Evolutionary conservation across 2,888 invertebrate genomes (phyloP), one percentile per base, ranked within the genome.

Genomic region (Orthosia gracilis): DNA sequence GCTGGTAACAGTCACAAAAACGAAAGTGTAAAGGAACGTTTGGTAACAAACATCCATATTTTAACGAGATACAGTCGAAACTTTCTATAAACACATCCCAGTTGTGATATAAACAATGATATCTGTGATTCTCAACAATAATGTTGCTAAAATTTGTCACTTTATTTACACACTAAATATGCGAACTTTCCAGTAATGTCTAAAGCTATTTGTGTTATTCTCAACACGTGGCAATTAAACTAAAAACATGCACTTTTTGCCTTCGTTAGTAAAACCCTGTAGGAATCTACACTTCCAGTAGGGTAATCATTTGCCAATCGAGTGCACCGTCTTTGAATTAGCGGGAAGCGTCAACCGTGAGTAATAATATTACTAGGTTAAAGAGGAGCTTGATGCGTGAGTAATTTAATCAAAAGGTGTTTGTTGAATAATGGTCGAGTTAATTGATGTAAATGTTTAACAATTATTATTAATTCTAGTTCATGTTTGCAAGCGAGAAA

Each of bases 361-460:
- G 31, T 52, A 73, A 54, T 47, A 3, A 4, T 15, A 72, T 52
- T 59, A 61, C 26, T 21, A 15, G 18, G 26, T 52, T 11, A 23
- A 73, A 62, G 61, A 47, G n/a, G 21, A 73, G 15, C 18, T 47
- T 47, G 15, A 62, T 23, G 45, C 12, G 7, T 31, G 15, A 13
- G n/a, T 73, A 62, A 63, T 63, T 2, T 17, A 63, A 62, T 31
- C 3, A 50, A 72, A 40, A 52, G 21, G 17, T 45, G 5, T 23
- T 58, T 12, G 15, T 62, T 21, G 4, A 13, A 52, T 45, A 59
- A 52, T 21, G 15, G 26, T 47, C 3, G 12, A 31, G 31, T 31
- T 31, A 31, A 31, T 31, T 31, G 79, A 58, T 82, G 83, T 55
- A 82, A 71, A 82, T 31, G 7, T 31, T 31, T 31, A 31, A 31